Evolutionary conservation across 2,888 invertebrate species (phyloP), one percentile per base, ranked within the genome.

Genomic region (Coelopa pilipes): DNA sequence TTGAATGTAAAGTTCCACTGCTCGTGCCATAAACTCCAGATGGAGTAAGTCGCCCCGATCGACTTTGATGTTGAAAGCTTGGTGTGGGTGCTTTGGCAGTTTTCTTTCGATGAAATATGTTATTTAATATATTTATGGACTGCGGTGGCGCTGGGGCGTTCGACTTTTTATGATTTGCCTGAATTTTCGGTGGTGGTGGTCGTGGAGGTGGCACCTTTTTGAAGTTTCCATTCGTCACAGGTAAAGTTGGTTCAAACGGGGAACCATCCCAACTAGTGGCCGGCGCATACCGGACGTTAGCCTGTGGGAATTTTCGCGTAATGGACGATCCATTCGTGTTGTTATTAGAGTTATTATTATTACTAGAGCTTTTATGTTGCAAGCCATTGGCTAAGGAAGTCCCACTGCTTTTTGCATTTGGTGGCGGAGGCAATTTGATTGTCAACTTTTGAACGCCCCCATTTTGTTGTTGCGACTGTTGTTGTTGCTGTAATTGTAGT

Each of bases 181-280:
- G 81, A 46, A 85, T 78, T 78, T 83, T 83, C 11, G 88, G 88
- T 74, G 88, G 88, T 75, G 87, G 87, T 53, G 87, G 87, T 72
- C 87, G 81, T 34, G 87, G 87, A 66, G 88, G 87, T 65, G 88
- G 86, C 75, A 83, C 80, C 76, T 85, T 87, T 78, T 84, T 86
- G 55, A 75, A 79, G 70, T 78, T 82, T 67, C 78, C 79, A 72
- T 78, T 80, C 49, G 70, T 72, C 11, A 69, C 49, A 1, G 68
- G 34, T 1, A 68, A 59, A 75, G 76, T 75, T 55, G 78, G 77
- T 70, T 83, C 83, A 67, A 87, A 87, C 4, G 86, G 84, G 49
- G 82, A 77, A 74, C 84, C 87, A 78, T 86, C 83, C 87, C 87
- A 87, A 75, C 83, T 84, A 55, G 87, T 87, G 67, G 86, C 81